Evolutionary conservation across 1,140 invertebrate genomes (phyloP).

Genomic region (Aphidius gifuensis): DNA sequence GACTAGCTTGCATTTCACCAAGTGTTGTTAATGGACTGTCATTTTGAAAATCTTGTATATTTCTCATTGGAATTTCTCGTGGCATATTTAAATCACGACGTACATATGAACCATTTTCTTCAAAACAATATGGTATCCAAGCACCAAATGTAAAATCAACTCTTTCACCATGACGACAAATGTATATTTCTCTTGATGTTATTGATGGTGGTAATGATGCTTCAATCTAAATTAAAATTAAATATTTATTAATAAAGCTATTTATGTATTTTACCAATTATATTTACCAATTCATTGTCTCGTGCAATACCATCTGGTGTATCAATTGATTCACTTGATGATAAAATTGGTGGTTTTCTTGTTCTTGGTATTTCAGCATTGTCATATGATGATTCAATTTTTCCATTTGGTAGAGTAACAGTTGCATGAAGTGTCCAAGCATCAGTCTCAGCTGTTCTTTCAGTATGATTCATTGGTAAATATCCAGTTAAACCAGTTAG

Average conservation of each 20-base stretch:
- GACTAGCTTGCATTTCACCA: constrained; percentile 67
- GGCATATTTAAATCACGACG: constrained; percentile 90
- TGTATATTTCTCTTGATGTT: constrained; percentile 62
- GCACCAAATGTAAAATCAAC: constrained; percentile 88
- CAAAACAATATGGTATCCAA: constrained; percentile 86
- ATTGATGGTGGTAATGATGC: constrained; percentile 38
- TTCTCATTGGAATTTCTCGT: constrained; percentile 62
- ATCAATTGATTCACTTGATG: constrained; percentile 51
- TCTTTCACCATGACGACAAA: constrained; percentile 84
- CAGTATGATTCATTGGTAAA: constrained; percentile 78
- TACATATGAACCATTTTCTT: constrained; percentile 72
- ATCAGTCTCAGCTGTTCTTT: constrained; percentile 80
- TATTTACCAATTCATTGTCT: constrained; percentile 40
- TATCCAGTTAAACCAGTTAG: constrained; percentile 76
- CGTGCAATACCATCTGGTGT: constrained; percentile 49
- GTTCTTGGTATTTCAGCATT: constrained; percentile 33
- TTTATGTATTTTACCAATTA: no score
- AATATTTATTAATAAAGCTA: constrained; percentile 1
- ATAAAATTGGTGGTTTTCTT: constrained; percentile 48
- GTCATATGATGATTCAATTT: constrained; percentile 9
- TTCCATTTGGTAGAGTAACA: constrained; percentile 54
- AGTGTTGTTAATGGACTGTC: constrained; percentile 87
- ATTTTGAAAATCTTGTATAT: constrained; percentile 66
- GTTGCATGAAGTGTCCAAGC: constrained; percentile 84
- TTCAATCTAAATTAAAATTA: constrained; percentile 34